phyloP scores from a whole-genome alignment of 2,888 invertebrate species.

The Megastigmus dorsalis region DNA sequence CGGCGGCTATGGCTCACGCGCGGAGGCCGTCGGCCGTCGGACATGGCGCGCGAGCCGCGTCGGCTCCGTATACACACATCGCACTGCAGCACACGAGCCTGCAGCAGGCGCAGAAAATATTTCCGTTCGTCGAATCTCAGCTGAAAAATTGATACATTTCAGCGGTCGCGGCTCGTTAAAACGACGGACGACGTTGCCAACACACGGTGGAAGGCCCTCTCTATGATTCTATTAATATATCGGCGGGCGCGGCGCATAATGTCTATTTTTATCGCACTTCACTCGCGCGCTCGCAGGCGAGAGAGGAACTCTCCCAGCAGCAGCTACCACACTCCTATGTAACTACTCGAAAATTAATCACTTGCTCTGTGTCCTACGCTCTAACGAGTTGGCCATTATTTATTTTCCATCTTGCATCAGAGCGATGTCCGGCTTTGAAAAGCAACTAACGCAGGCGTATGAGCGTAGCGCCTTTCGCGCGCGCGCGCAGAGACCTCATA shows the following conservation, averaged over 20 bases:
- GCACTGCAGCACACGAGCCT: too few relatives aligned
- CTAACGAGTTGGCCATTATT: constrained; percentile 60
- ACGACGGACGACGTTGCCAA: constrained; percentile 65
- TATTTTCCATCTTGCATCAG: constrained; percentile 51
- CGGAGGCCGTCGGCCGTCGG: constrained; percentile 73
- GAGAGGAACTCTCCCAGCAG: constrained; percentile 37
- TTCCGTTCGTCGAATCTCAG: constrained; percentile 60
- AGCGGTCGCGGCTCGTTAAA: constrained; percentile 70
- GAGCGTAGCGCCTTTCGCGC: too few relatives aligned
- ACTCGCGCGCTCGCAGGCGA: too few relatives aligned
- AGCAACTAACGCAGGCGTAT: constrained; percentile 17
- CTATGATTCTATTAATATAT: constrained; percentile 67
- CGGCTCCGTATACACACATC: constrained; percentile 51
- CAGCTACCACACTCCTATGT: constrained; percentile 57
- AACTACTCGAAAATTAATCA: constrained; percentile 70
- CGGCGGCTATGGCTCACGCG: too few relatives aligned
- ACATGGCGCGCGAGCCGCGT: constrained; percentile 64
- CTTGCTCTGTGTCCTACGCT: constrained; percentile 59
- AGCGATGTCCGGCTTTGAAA: constrained; percentile 46
- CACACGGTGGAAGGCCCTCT: constrained; percentile 54
- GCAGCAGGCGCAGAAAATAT: constrained; percentile 59
- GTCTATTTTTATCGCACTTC: constrained; percentile 62
- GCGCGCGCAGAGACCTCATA: background rate
- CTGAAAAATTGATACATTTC: constrained; percentile 71
- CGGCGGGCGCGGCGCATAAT: constrained; percentile 36